Conservation (phyloP, 2,888 invertebrate species). For the Polylopha cassiicola region DNA sequence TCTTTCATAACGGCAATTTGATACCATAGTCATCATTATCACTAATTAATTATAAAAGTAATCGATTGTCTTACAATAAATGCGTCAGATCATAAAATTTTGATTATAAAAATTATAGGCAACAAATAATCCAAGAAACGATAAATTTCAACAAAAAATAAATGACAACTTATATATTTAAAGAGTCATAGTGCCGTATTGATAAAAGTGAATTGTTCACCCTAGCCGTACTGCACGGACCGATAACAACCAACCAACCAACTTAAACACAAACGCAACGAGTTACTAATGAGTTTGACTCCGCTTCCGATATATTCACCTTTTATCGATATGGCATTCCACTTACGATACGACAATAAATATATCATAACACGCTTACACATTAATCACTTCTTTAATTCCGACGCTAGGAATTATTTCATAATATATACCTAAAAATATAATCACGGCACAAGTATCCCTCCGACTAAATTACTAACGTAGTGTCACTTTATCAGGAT, state of each 20-base stretch:
- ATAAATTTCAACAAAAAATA: constrained; percentile 73
- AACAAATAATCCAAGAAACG: constrained; percentile 74
- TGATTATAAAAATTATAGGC: constrained; percentile 72
- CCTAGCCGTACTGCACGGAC: constrained; percentile 48
- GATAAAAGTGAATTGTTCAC: constrained; percentile 72
- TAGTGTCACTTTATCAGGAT: constrained; percentile 78
- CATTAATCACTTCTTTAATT: constrained; percentile 78
- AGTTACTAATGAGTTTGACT: constrained; percentile 72
- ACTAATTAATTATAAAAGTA: constrained; percentile 77
- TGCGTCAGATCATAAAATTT: constrained; percentile 78
- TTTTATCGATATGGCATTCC: constrained; percentile 78
- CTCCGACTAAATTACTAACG: constrained; percentile 77
- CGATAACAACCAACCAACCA: constrained; percentile 58
- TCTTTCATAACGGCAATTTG: constrained; percentile 75
- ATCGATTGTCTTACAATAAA: constrained; percentile 78
- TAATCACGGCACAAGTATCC: constrained; percentile 79
- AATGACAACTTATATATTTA: constrained; percentile 72
- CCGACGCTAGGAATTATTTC: constrained; percentile 78
- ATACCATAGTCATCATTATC: constrained; percentile 75
- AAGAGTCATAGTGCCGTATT: constrained; percentile 74
- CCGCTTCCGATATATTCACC: constrained; percentile 70
- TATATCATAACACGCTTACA: constrained; percentile 74
- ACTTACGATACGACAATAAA: constrained; percentile 77
- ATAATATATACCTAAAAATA: constrained; percentile 78
- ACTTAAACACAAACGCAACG: constrained; percentile 65